Base-by-base conservation (phyloP, 2,113 vertebrate genomes). In the Manacus vitellinus region DNA sequence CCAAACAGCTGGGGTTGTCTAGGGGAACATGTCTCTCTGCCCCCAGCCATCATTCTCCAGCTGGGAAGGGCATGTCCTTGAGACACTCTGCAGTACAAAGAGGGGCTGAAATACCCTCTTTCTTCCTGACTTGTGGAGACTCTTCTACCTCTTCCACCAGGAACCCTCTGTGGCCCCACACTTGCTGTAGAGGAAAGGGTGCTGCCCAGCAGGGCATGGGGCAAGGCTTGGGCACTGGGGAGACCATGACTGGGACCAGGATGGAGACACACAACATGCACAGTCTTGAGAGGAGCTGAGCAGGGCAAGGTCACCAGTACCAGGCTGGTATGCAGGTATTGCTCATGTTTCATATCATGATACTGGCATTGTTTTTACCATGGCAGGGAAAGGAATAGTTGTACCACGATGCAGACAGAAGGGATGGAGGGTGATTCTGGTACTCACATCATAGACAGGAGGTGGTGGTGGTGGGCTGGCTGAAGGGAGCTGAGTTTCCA, bases 371-470 rank as follows among this genome's bases (percentile, higher is more conserved):
- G 28, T 18, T 74, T 79, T 11, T 31, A 67, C 13, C 21, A 16
- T 1, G 21, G 46, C 46, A 82, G 47, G 35, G 63, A 91, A 79
- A 89, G 49, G 47, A 87, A 91, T 44, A 28, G 25, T 13, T 93
- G 43, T 54, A 83, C 58, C 12, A 8, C 4, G 56, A 49, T 23
- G 44, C 0, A 1, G 54, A 86, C 43, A 86, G 70, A 88, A 84
- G 37, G 33, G 65, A 72, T 62, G 18, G 56, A 74, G 31, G 44
- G 37, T 0, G 1, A 59, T 76, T 61, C n/a, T 62, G 43, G 14
- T 94, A 97, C 97, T 97, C 83, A 97, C 97, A 0, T 95, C 93
- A 59, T 97, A 97, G 41, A 94, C 43, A 44, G 96, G 37, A 83
- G 59, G 62, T 27, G 88, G n/a, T 51, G 88, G 37, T n/a, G 59